Conservation (phyloP, 2,113 vertebrate species). For the Neolamprologus variostigma region DNA sequence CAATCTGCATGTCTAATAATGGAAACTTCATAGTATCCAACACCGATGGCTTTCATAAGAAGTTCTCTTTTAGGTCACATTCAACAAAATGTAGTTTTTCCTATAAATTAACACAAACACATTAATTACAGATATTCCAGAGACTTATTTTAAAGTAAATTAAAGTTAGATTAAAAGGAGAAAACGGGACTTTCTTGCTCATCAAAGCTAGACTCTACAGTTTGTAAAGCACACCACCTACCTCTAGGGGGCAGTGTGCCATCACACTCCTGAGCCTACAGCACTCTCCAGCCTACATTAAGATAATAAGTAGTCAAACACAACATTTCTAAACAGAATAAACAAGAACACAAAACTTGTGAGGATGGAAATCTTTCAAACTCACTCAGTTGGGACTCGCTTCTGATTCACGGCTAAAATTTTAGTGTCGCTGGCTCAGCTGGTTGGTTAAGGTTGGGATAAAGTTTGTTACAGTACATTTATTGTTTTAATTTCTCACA, state of each 20-base stretch:
- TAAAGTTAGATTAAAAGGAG: neutral
- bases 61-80: neutral
- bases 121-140: neutral
- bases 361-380: rapidly evolving
- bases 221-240: neutral
- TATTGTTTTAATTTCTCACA: neutral
- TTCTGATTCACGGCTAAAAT: neutral
- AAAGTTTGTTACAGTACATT: neutral
- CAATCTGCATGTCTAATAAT: neutral
- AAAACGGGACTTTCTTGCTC: neutral
- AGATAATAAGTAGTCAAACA: rapidly evolving
- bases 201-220: neutral
- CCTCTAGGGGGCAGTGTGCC: neutral
- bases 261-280: neutral
- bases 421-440: neutral
- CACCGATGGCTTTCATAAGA: neutral
- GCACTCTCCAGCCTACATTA: neutral
- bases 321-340: neutral
- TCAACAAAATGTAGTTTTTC: neutral
- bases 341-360: neutral
- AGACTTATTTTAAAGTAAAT: neutral
- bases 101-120: neutral
- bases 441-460: neutral
- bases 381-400: neutral
- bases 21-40: neutral